Percentiles rank a stretch among this genome's conserved stretches.
Evolutionary conservation across 1,140 invertebrate genomes (phyloP).

Genomic region (Anthonomus grandis): DNA sequence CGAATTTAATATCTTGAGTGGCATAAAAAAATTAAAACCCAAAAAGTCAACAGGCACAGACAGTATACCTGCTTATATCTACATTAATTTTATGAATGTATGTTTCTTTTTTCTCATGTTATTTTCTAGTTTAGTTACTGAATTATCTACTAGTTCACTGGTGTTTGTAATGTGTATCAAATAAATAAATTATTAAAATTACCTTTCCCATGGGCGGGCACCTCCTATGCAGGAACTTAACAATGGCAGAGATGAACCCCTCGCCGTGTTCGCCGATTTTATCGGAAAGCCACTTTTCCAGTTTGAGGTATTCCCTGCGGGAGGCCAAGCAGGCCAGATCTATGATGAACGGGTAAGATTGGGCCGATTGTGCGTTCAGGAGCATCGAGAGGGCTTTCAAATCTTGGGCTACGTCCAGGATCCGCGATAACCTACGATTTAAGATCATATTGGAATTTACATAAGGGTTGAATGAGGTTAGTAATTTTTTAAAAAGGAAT

Average conservation of each 20-base stretch:
- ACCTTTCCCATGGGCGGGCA: conserved; percentile 80
- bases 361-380: conserved; percentile 86
- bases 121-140: too few relatives aligned
- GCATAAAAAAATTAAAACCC: too few relatives aligned
- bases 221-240: conserved; percentile 81
- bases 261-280: conserved; percentile 96
- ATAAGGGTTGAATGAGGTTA: not conserved
- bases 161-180: too few relatives aligned
- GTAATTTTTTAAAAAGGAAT: not conserved
- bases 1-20: too few relatives aligned
- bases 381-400: conserved; percentile 90
- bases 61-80: too few relatives aligned
- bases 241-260: conserved; percentile 76
- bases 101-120: too few relatives aligned
- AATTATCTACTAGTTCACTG: too few relatives aligned
- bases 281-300: conserved; percentile 97
- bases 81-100: too few relatives aligned
- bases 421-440: conserved; percentile 73
- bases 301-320: conserved; percentile 91
- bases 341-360: conserved; percentile 93
- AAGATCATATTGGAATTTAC: not conserved
- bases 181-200: not conserved
- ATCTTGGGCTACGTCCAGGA: conserved; percentile 96
- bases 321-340: conserved; percentile 96
- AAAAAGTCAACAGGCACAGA: too few relatives aligned